A percentile compares a stretch with the other conserved stretches of the same genome.
Conservation (phyloP, 1,140 invertebrate genomes). For the Ephestia elutella region DNA sequence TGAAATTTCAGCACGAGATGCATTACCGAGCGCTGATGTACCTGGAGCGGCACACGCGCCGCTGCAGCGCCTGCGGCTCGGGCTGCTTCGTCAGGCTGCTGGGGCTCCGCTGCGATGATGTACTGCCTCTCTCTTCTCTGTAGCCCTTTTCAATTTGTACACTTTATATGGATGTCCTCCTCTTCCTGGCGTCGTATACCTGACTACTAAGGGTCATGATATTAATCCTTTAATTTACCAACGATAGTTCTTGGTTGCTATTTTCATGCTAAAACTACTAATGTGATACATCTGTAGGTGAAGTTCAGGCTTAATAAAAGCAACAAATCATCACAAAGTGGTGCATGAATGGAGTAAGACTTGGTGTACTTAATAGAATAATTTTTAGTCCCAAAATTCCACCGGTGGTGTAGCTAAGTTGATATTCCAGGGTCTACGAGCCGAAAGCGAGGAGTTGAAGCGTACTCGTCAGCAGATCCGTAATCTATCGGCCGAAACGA, state of each 20-base stretch:
- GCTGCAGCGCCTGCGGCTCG: slow-evolving; percentile 73
- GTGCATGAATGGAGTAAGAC: too few species aligned
- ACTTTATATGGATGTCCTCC: background rate
- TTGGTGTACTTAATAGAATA: too few species aligned
- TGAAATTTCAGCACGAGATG: slow-evolving; percentile 60
- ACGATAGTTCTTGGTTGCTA: too few species aligned
- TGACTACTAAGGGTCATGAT: too few species aligned
- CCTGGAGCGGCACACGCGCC: slow-evolving; percentile 74
- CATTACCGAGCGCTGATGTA: slow-evolving; percentile 75
- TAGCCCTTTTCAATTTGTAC: too few species aligned
- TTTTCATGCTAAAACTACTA: too few species aligned
- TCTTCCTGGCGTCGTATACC: background rate
- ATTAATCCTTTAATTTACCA: too few species aligned
- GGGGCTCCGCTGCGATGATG: slow-evolving; percentile 52
- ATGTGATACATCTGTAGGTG: too few species aligned
- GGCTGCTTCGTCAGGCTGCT: slow-evolving; percentile 73
- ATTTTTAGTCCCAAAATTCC: too few species aligned
- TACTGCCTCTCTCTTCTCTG: slow-evolving; percentile 19
- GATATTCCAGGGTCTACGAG: slow-evolving; percentile 27
- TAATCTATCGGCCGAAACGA: slow-evolving; percentile 29
- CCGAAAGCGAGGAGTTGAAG: slow-evolving; percentile 32
- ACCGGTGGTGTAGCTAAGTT: background rate
- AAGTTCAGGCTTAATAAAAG: too few species aligned
- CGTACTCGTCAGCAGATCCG: slow-evolving; percentile 31
- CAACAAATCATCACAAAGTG: too few species aligned